Percentiles rank a stretch among this genome's conserved stretches.
phyloP scores from a whole-genome alignment of 2,113 vertebrate genomes.

The Hemibagrus wyckioides region DNA sequence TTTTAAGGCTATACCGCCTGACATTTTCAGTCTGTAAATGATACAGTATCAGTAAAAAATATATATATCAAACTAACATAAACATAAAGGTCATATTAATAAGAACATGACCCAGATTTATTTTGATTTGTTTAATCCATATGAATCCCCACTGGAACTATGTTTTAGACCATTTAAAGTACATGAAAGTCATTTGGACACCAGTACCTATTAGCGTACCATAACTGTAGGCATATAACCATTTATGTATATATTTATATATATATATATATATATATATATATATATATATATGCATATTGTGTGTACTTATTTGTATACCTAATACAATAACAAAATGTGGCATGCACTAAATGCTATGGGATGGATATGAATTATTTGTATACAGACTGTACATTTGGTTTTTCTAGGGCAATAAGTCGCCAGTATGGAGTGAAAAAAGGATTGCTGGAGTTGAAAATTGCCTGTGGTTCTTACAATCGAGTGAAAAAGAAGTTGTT shows the following conservation, averaged over 20 bases:
- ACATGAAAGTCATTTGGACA: neutral
- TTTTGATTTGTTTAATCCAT: neutral
- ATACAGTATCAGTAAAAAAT: neutral
- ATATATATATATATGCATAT: no score
- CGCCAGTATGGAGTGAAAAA: neutral
- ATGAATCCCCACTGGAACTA: neutral
- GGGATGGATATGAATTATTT: neutral
- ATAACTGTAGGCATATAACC: neutral
- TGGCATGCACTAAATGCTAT: neutral
- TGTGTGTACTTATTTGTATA: neutral
- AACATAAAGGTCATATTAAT: neutral
- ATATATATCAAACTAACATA: neutral
- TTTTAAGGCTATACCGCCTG: neutral
- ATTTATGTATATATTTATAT: no score
- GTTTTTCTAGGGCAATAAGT: neutral
- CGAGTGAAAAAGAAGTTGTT: neutral
- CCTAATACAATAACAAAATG: neutral
- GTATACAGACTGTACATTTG: neutral
- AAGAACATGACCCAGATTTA: neutral
- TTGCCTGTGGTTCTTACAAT: conserved; percentile 7
- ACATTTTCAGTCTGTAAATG: neutral
- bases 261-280: no score
- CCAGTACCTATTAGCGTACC: neutral
- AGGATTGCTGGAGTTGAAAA: neutral
- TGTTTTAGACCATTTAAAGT: neutral